Percentiles rank a stretch among this genome's conserved stretches.
Evolutionary conservation across 2,888 invertebrate genomes (phyloP).

Genomic region (Ochropleura plecta): DNA sequence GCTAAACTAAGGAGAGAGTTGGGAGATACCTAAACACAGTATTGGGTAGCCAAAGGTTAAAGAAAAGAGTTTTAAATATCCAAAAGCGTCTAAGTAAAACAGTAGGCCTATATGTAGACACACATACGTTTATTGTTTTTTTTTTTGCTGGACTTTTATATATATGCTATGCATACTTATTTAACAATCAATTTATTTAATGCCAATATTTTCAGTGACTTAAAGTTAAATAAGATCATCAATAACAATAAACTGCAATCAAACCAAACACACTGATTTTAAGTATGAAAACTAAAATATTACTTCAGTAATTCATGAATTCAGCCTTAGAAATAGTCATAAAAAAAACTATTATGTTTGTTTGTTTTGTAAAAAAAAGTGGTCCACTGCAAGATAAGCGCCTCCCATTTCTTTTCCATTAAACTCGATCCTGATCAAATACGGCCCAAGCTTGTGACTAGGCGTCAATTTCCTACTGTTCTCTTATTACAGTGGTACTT

Average conservation of each 20-base stretch:
- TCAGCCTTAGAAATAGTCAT: not conserved
- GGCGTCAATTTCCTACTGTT: not conserved
- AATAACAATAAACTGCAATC: not conserved
- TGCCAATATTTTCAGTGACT: not conserved
- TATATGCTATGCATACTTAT: too few species aligned
- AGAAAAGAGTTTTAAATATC: not conserved
- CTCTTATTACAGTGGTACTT: slow-evolving; percentile 49
- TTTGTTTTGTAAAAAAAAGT: not conserved
- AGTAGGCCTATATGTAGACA: not conserved
- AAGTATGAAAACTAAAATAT: not conserved
- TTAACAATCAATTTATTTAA: too few species aligned
- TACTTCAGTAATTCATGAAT: not conserved
- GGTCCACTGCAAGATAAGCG: not conserved
- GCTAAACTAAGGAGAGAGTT: too few species aligned
- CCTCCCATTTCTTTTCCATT: not conserved
- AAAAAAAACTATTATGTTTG: not conserved
- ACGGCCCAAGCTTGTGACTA: not conserved
- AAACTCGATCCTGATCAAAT: not conserved
- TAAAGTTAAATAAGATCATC: not conserved
- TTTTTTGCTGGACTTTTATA: not conserved
- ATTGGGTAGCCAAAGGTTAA: too few species aligned
- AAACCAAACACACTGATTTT: not conserved
- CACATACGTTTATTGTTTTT: not conserved
- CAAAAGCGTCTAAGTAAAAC: not conserved
- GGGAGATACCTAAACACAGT: too few species aligned